Percentiles rank a stretch among this genome's conserved stretches.
phyloP scores from a whole-genome alignment of 2,113 vertebrate genomes.

The Ailurus styani region DNA sequence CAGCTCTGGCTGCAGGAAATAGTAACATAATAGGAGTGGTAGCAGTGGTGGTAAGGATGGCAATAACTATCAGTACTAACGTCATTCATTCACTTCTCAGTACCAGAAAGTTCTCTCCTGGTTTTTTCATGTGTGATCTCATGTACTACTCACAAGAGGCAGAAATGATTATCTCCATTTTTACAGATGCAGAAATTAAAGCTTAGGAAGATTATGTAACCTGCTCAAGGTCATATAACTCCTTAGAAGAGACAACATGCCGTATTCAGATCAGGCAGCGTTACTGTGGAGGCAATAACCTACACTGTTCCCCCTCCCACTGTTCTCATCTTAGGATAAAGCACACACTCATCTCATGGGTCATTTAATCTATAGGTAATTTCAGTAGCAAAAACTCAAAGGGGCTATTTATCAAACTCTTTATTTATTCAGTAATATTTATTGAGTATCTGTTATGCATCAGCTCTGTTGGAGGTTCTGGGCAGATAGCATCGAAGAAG shows the following conservation, averaged over 20 bases:
- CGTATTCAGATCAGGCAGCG: neutral
- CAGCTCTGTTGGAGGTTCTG: neutral
- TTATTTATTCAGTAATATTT: neutral
- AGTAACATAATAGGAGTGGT: neutral
- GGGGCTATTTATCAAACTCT: neutral
- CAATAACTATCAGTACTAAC: neutral
- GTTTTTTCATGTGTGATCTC: neutral
- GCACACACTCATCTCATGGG: neutral
- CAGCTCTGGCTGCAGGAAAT: neutral
- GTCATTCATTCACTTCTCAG: neutral
- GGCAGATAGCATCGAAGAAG: neutral
- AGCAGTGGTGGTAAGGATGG: neutral
- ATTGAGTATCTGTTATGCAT: neutral
- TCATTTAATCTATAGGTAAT: neutral
- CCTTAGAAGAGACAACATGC: neutral
- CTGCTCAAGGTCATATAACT: neutral
- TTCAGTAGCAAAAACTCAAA: neutral
- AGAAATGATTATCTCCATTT: neutral
- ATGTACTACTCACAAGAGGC: neutral
- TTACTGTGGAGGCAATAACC: neutral
- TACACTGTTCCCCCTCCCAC: accelerated
- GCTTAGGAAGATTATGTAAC: neutral
- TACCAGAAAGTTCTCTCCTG: neutral
- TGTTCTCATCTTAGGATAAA: neutral
- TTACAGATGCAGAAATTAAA: neutral